Evolutionary conservation across 2,113 vertebrate genomes (phyloP).

Genomic region (Clupea harengus): DNA sequence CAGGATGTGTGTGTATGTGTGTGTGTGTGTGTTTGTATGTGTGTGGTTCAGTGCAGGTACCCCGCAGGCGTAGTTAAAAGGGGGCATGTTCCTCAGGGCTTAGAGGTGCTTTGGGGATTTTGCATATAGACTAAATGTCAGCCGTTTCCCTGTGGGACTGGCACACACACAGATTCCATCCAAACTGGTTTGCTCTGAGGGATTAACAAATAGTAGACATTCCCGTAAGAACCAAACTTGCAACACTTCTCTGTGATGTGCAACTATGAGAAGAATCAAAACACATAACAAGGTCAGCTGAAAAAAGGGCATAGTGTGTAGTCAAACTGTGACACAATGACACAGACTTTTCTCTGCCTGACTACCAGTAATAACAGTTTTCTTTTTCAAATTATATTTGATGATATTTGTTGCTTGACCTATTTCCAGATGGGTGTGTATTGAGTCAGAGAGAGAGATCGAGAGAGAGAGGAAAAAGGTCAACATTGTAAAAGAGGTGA

Average conservation of each 20-base stretch:
- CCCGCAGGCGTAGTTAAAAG: neutral
- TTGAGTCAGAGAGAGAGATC: neutral
- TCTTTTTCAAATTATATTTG: neutral
- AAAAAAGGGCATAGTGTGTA: neutral
- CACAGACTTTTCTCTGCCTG: neutral
- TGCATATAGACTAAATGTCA: slow-evolving; percentile 6
- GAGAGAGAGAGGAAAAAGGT: slow-evolving; percentile 5
- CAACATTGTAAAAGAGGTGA: slow-evolving; percentile 27
- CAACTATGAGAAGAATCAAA: too few species aligned
- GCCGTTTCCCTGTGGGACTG: neutral
- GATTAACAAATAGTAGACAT: slow-evolving; percentile 13
- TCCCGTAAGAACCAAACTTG: neutral
- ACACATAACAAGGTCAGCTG: neutral
- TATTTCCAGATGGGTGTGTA: neutral
- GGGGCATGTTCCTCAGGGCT: neutral
- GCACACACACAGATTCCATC: neutral
- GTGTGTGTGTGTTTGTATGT: neutral
- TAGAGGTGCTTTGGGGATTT: neutral
- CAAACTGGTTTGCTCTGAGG: neutral
- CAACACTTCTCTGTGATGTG: neutral
- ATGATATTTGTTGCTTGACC: neutral
- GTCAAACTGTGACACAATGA: neutral
- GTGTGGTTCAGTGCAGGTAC: neutral
- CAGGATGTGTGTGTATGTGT: neutral
- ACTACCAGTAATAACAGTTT: neutral